Base-by-base conservation (phyloP, 2,888 invertebrate species). In the Rotaria sp. region DNA sequence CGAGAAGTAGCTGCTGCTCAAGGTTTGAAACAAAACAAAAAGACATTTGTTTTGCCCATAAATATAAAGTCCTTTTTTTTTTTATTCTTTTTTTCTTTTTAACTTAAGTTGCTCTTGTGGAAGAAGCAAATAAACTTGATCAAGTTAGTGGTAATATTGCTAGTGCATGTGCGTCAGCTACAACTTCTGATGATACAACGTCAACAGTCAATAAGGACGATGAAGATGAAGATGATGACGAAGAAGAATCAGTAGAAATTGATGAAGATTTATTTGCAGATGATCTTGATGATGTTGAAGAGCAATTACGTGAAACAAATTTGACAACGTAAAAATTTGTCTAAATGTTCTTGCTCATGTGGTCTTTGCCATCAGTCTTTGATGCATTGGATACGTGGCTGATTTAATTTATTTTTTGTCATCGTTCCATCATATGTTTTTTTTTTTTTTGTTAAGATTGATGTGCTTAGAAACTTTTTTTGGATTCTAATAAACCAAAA, bases 251-350 rank as follows among this genome's bases (percentile, higher is more conserved):
- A 38, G 67, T 67, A 35, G 35, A 67, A 67, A 67, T 67, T 10
- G 67, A 67, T 67, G 67, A 67, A 67, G 67, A 67, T 67, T 7
- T 67, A 35, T 67, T 67, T 35, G 67, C 18, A 18, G 67, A 67
- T 35, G 67, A 67, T 67, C 67, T 67, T 38, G 67, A 67, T 4
- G 67, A 67, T 67, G 35, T 67, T 15, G 67, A 67, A 67, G 67
- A 67, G 67, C 67, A 67, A 67, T 67, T 67, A 67, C 67, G 67
- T 67, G 67, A 67, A 67, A 67, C 67, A 67, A 67, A 35, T 67
- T 35, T 67, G 21, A 35, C 30, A 67, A 38, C 35, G 3, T 67
- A 67, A 55, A 26, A 67, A 67, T 35, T 67, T 21, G 21, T 67
- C 35, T 11, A 67, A 38, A 67, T 67, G 18, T 8, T 35, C 35